Percentiles rank a stretch among this genome's conserved stretches.
phyloP scores from a whole-genome alignment of 2,888 invertebrate species.

The Hypselothyrea guttata region DNA sequence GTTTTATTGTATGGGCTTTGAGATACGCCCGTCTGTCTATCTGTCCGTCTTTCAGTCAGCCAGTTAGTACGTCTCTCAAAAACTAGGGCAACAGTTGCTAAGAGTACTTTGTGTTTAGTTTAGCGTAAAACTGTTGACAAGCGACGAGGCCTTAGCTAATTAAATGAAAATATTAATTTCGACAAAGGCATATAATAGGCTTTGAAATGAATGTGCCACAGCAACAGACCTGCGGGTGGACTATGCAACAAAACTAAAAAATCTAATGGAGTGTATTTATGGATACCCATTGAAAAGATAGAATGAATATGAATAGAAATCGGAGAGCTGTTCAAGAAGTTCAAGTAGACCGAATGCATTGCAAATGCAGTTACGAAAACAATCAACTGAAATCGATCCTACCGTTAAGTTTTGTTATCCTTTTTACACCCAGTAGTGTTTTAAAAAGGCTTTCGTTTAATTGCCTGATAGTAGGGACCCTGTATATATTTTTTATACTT shows the following conservation, averaged over 20 bases:
- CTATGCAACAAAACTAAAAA: background rate
- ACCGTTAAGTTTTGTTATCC: too few relatives aligned
- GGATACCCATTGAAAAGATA: too few relatives aligned
- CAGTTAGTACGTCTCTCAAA: slow-evolving; percentile 10
- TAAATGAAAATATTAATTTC: slow-evolving; percentile 66
- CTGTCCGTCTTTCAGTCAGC: slow-evolving; percentile 3
- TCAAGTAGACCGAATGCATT: too few relatives aligned
- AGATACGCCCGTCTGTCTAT: slow-evolving; percentile 23
- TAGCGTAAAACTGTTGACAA: slow-evolving; percentile 21
- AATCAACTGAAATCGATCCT: too few relatives aligned
- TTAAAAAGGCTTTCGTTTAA: too few relatives aligned
- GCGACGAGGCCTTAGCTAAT: slow-evolving; percentile 45
- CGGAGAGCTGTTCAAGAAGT: too few relatives aligned
- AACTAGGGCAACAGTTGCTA: slow-evolving; percentile 54
- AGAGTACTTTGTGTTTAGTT: slow-evolving; percentile 51
- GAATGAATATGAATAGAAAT: too few relatives aligned
- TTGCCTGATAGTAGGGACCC: too few relatives aligned
- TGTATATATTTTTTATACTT: too few relatives aligned
- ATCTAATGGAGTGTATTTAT: too few relatives aligned
- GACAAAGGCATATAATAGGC: slow-evolving; percentile 16
- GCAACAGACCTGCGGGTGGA: background rate
- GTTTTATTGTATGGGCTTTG: slow-evolving; percentile 38
- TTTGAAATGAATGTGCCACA: slow-evolving; percentile 9
- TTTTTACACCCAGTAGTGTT: too few relatives aligned
- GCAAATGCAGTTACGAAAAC: too few relatives aligned